phyloP scores from a whole-genome alignment of 1,140 invertebrate species.

The Cecropterus lyciades region DNA sequence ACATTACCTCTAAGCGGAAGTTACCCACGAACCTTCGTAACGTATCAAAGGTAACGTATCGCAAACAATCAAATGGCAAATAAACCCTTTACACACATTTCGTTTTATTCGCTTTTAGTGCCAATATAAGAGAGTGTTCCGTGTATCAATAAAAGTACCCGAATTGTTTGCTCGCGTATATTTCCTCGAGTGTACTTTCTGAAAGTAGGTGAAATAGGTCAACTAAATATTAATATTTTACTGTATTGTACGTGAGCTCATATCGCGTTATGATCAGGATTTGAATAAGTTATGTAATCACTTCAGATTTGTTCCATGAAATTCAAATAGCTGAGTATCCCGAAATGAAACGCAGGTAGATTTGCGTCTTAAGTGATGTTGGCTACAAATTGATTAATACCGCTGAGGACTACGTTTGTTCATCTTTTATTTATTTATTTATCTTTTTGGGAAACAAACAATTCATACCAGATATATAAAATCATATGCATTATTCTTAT shows the following conservation, averaged over 20 bases:
- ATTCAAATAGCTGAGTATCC: no score
- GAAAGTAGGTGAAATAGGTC: conserved; percentile 21
- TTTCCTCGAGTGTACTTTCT: conserved; percentile 16
- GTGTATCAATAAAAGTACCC: conserved; percentile 51
- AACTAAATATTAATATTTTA: conserved; percentile 19
- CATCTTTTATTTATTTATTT: no score
- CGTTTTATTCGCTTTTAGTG: conserved; percentile 61
- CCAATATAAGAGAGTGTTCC: conserved; percentile 49
- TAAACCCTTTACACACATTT: conserved; percentile 60
- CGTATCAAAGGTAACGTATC: conserved; percentile 35
- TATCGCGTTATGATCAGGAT: no score
- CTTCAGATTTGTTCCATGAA: no score
- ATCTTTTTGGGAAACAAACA: no score
- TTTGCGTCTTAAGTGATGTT: no score
- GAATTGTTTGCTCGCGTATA: conserved; percentile 26
- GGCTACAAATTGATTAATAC: no score
- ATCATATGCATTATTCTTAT: no score
- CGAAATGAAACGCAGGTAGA: no score
- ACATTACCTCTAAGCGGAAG: conserved; percentile 1
- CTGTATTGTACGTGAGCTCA: neutral
- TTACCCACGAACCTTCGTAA: conserved; percentile 20
- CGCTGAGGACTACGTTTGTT: no score
- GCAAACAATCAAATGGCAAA: conserved; percentile 70
- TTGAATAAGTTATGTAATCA: no score
- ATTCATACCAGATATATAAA: no score